A percentile compares a stretch with the other conserved stretches of the same genome.
These are phyloP conservation scores for Malaclemys terrapin DNA, from an alignment of 2,113 vertebrate genomes.

Conservation along the genomic window DNA sequence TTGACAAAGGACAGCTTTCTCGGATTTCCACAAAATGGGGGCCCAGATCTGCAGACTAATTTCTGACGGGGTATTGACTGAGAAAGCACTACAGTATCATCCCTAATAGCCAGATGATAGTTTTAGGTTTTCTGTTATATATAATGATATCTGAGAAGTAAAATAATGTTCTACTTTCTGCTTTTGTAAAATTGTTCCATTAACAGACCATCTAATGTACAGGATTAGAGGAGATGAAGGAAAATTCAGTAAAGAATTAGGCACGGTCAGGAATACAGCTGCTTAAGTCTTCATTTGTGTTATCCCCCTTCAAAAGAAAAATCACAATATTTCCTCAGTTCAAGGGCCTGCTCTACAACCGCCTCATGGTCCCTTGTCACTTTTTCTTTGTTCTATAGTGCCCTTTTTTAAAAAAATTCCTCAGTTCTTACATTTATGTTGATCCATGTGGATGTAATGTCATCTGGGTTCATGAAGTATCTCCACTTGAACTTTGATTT, in stretches of 20 bases:
- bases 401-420: neutral
- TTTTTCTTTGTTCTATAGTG: neutral
- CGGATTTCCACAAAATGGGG: neutral
- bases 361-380: neutral
- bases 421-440: neutral
- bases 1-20: constrained; percentile 17
- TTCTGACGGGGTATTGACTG: neutral
- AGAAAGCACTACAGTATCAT: neutral
- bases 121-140: neutral
- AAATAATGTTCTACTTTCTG: neutral
- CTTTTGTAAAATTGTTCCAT: neutral
- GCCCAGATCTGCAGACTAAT: neutral
- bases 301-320: neutral
- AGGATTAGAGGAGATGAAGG: neutral
- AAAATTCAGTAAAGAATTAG: neutral
- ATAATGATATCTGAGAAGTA: neutral
- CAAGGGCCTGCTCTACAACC: neutral
- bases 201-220: neutral
- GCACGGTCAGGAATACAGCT: neutral
- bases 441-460: neutral
- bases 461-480: neutral
- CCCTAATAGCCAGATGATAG: neutral
- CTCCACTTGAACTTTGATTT: neutral
- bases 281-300: neutral
- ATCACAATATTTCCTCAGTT: neutral